phyloP scores from a whole-genome alignment of 2,797 vertebrate genomes.

The Pagetopsis macropterus region DNA sequence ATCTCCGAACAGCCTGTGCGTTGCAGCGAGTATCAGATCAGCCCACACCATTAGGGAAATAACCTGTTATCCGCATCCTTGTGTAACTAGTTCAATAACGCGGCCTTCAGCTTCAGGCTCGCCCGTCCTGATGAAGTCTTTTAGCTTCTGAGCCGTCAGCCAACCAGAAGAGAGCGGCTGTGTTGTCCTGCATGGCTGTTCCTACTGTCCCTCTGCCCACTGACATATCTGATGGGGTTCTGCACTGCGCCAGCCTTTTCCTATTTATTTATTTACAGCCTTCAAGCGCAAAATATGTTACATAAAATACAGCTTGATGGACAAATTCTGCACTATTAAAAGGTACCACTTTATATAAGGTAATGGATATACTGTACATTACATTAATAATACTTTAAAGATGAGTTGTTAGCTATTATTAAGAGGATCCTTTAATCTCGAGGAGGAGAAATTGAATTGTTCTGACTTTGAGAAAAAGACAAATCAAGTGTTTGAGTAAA shows the following conservation, averaged over 20 bases:
- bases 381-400: background rate
- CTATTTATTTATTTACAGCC: too few relatives aligned
- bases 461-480: background rate
- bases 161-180: conserved; percentile 19
- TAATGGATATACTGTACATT: background rate
- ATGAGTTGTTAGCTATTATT: background rate
- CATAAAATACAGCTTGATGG: background rate
- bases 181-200: conserved; percentile 28
- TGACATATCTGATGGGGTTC: conserved; percentile 11
- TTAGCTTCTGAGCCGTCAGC: conserved; percentile 10
- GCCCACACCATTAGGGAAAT: conserved; percentile 32
- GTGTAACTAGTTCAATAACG: conserved; percentile 25
- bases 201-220: background rate
- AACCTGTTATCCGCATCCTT: conserved; percentile 13
- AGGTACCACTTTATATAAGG: background rate
- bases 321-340: background rate
- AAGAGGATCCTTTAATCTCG: background rate
- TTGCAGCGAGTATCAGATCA: conserved; percentile 5
- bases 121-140: background rate
- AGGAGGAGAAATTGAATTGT: background rate
- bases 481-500: background rate
- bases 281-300: background rate
- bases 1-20: conserved; percentile 14
- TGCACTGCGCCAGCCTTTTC: background rate
- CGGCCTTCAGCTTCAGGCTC: background rate